phyloP scores from a whole-genome alignment of 2,888 invertebrate species.

The Drosophila cracens region DNA sequence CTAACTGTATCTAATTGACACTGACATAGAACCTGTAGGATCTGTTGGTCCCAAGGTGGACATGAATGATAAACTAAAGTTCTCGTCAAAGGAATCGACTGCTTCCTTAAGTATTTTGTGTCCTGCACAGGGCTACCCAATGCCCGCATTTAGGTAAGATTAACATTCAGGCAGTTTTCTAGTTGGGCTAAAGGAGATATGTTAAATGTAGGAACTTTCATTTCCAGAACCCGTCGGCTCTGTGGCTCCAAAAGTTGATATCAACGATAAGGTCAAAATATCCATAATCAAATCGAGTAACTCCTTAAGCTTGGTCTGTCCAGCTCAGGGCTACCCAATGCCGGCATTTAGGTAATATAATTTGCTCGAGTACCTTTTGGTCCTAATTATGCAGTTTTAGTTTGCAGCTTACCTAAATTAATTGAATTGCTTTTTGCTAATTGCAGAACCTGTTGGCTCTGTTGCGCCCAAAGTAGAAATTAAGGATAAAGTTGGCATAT shows the following conservation, averaged over 20 bases:
- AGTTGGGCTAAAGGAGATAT: not conserved
- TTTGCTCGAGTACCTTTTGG: slow-evolving; percentile 30
- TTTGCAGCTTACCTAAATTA: not conserved
- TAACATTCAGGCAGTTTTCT: slow-evolving; percentile 40
- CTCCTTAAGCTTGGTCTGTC: slow-evolving; percentile 88
- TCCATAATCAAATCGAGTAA: slow-evolving; percentile 75
- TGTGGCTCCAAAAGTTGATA: slow-evolving; percentile 87
- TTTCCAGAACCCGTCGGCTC: slow-evolving; percentile 85
- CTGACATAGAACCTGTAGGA: slow-evolving; percentile 85
- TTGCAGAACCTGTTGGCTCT: slow-evolving; percentile 85
- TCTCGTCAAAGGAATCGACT: slow-evolving; percentile 43
- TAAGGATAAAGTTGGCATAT: slow-evolving; percentile 85
- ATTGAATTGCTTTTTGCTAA: not conserved
- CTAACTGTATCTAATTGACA: not conserved
- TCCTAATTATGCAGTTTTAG: not conserved
- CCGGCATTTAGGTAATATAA: slow-evolving; percentile 74
- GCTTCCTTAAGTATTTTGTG: slow-evolving; percentile 84
- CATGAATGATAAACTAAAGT: slow-evolving; percentile 87
- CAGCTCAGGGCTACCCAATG: slow-evolving; percentile 89
- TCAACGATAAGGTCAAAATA: slow-evolving; percentile 84
- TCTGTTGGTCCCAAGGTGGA: slow-evolving; percentile 88
- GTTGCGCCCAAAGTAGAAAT: slow-evolving; percentile 88
- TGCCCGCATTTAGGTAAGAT: slow-evolving; percentile 87
- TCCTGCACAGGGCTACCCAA: slow-evolving; percentile 90
- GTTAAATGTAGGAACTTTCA: not conserved